phyloP scores from a whole-genome alignment of 2,113 vertebrate species.

The Nannobrachium achirus region DNA sequence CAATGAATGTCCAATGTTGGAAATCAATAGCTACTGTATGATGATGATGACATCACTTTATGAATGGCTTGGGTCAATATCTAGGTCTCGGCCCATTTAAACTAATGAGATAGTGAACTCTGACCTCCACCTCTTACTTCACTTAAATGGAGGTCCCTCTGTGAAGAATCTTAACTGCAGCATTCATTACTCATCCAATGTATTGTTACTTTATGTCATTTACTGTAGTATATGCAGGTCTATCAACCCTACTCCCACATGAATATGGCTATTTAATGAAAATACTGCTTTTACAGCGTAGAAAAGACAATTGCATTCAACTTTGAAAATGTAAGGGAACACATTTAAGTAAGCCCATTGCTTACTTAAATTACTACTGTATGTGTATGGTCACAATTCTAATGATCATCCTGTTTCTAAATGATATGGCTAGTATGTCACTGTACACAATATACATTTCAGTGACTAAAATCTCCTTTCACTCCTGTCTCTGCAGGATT shows the following conservation, averaged over 20 bases:
- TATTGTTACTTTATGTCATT: background rate
- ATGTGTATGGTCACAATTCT: background rate
- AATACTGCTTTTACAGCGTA: no score
- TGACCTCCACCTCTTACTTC: constrained; percentile 1
- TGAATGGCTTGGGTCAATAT: constrained; percentile 55
- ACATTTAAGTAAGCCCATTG: no score
- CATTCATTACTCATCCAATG: constrained; percentile 26
- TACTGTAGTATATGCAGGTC: background rate
- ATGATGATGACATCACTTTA: constrained; percentile 45
- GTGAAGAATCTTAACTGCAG: constrained; percentile 9
- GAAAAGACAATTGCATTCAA: no score
- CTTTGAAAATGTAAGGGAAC: no score
- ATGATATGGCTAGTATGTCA: background rate
- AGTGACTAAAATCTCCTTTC: constrained; percentile 10
- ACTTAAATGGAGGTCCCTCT: constrained; percentile 4
- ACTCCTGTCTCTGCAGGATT: constrained; percentile 67
- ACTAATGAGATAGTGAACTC: constrained; percentile 12
- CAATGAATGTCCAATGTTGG: constrained; percentile 20
- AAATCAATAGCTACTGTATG: constrained; percentile 52
- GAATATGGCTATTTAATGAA: no score
- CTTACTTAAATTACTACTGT: no score
- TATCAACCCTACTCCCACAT: constrained; percentile 1
- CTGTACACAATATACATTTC: background rate
- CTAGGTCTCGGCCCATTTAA: constrained; percentile 43
- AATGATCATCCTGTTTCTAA: constrained; percentile 1